These are phyloP conservation scores for Elaphurus davidianus DNA, from an alignment of 2,113 vertebrate genomes.

Conservation along the genomic window DNA sequence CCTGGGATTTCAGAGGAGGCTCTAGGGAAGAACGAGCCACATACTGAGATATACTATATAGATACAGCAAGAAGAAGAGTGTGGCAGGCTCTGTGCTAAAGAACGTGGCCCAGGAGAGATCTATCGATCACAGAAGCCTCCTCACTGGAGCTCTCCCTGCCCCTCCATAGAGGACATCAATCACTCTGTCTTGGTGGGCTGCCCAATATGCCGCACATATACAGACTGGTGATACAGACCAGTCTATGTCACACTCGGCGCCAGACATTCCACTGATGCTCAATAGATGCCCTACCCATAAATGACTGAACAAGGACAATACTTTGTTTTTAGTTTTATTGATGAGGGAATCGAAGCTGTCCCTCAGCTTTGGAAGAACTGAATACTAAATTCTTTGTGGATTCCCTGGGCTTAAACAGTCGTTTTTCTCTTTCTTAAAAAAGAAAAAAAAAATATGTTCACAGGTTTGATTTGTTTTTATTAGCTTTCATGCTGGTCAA, in stretches of 20 bases:
- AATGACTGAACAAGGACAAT: neutral
- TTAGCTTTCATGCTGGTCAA: conserved; percentile 46
- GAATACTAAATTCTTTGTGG: neutral
- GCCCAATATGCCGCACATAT: neutral
- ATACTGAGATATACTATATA: neutral
- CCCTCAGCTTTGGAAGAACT: neutral
- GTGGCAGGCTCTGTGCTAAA: neutral
- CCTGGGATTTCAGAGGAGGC: neutral
- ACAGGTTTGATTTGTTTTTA: conserved; percentile 43
- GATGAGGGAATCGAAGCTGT: neutral
- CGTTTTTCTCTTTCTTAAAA: neutral
- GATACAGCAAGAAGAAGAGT: accelerated
- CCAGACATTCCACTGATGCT: accelerated
- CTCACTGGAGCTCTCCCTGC: neutral
- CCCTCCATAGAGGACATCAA: neutral
- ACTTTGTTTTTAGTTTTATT: neutral
- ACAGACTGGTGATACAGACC: neutral
- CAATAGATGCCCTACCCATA: neutral
- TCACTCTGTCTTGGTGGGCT: neutral
- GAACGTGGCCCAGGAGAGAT: neutral
- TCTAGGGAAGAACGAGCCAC: neutral
- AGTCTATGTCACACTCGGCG: neutral
- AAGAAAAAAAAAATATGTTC: neutral
- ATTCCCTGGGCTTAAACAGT: neutral
- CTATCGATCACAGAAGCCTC: neutral